Evolutionary conservation across 2,888 invertebrate species (phyloP).

Genomic region (Cancer borealis): DNA sequence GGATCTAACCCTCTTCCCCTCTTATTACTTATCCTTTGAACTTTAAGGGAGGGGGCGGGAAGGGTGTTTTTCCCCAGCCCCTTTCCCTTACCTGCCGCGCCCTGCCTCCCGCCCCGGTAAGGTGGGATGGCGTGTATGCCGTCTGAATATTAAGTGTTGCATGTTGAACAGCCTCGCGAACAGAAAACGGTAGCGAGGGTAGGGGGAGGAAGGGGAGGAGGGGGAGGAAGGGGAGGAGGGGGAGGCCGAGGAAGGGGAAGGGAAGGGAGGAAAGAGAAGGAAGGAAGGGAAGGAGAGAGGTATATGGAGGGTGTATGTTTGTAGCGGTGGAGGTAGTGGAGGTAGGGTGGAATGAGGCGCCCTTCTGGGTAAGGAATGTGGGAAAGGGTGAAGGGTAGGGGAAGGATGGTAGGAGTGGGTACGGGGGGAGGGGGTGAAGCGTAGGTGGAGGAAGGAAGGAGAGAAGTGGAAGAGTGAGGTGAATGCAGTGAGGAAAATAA

Average conservation of each 20-base stretch:
- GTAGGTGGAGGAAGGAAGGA: not conserved
- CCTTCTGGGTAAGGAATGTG: too few species aligned
- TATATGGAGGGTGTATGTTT: not conserved
- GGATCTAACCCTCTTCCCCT: constrained; percentile 37
- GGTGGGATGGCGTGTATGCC: constrained; percentile 64
- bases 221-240: not conserved
- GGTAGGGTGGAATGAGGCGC: too few species aligned
- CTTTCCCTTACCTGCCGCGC: constrained; percentile 30
- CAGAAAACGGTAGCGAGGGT: constrained; percentile 69
- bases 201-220: not conserved
- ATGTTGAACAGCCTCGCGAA: constrained; percentile 69
- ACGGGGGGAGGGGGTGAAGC: not conserved
- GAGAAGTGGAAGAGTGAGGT: not conserved
- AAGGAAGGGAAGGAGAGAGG: not conserved
- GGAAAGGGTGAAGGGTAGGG: not conserved
- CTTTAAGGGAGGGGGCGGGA: not conserved
- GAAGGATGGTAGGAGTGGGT: not conserved
- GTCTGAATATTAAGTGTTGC: constrained; percentile 69
- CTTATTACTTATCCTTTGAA: not conserved
- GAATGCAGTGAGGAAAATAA: not conserved
- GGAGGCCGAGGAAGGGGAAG: not conserved
- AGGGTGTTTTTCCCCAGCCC: not conserved
- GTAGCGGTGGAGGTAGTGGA: not conserved
- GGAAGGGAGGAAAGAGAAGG: constrained; percentile 29
- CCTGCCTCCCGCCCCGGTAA: not conserved